Evolutionary conservation across 23 tunicate species (phyloP).

Genomic region (Aplidium turbinatum): DNA sequence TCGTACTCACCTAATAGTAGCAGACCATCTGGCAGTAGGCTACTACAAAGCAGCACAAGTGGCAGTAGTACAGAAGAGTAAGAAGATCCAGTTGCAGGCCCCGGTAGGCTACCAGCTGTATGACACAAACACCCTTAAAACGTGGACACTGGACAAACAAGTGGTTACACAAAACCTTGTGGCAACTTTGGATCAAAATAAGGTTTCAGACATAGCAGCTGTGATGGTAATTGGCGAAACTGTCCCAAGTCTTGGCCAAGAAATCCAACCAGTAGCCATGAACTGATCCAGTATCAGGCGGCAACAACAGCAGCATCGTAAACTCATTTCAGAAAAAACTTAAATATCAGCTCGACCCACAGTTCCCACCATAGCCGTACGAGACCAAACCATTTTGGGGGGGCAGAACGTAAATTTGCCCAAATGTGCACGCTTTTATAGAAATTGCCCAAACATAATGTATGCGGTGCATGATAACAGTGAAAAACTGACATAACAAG

Average conservation of each 20-base stretch:
- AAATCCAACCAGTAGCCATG: constrained; percentile 17
- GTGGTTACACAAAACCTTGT: constrained; percentile 30
- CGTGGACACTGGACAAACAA: constrained; percentile 23
- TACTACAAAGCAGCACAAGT: constrained; percentile 10
- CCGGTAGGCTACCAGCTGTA: constrained; percentile 3
- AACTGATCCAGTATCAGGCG: constrained; percentile 24
- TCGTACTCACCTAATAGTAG: no score
- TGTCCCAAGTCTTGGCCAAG: constrained; percentile 24
- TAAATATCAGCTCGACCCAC: no score
- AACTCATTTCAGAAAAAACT: constrained; percentile 18
- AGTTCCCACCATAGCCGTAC: no score
- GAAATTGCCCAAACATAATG: no score
- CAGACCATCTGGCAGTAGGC: no score
- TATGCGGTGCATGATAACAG: no score
- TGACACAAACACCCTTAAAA: constrained; percentile 17
- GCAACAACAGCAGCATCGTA: constrained; percentile 5
- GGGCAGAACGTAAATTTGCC: no score
- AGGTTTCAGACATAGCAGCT: constrained; percentile 31
- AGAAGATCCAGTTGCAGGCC: constrained; percentile 8
- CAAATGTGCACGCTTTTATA: no score
- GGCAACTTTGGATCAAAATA: constrained; percentile 18
- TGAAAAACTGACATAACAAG: no score
- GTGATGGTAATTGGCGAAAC: constrained; percentile 31
- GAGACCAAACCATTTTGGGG: no score
- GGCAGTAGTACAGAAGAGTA: constrained; percentile 8